Evolutionary conservation across 2,797 vertebrate species (phyloP), one percentile per base, ranked within the genome.

Genomic region (Pseudopleuronectes americanus): DNA sequence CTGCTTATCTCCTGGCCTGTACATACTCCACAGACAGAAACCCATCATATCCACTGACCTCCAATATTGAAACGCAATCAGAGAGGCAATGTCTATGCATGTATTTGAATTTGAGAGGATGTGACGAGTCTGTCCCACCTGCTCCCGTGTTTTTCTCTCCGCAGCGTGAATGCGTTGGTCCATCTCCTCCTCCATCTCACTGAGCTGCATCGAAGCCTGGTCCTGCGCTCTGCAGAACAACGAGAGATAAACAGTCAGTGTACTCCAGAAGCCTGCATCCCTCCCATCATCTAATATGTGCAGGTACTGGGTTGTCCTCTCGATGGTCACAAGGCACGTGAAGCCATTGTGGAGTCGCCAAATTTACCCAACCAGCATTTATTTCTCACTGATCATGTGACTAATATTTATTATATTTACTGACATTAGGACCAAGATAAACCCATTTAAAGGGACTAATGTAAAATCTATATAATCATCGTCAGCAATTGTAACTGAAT

Each of bases 141-240:
- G 96, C 65, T 96, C 95, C 64, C 92, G 93, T 8, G 93, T 92
- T 83, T 94, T 96, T 68, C 92, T 94, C 80, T 98, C 97, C 0
- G 93, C 89, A 54, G 93, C 92, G 6, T 97, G 96, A 84, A 99
- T 96, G n/a, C 97, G 95, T 36, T 97, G 96, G 70, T 99, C 97
- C 97, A 99, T 98, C 87, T 99, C 98, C 55, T 99, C 98, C 79
- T 99, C 98, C 92, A 99, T 89, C 79, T 98, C 98, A 80, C 95
- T 96, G 77, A 99, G 84, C 87, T 98, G 97, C 87, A 97, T 96
- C n/a, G 96, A 89, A 0, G 96, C 95, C 92, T 97, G 96, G 90
- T 99, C 97, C 88, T 99, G 97, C 14, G 96, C 96, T 90, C 98
- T 99, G 89, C 9, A 76, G 71, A 51, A 79, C 63, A 70, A 58